Conservation (phyloP, 2,113 vertebrate species). For the Oenanthe oenanthe region DNA sequence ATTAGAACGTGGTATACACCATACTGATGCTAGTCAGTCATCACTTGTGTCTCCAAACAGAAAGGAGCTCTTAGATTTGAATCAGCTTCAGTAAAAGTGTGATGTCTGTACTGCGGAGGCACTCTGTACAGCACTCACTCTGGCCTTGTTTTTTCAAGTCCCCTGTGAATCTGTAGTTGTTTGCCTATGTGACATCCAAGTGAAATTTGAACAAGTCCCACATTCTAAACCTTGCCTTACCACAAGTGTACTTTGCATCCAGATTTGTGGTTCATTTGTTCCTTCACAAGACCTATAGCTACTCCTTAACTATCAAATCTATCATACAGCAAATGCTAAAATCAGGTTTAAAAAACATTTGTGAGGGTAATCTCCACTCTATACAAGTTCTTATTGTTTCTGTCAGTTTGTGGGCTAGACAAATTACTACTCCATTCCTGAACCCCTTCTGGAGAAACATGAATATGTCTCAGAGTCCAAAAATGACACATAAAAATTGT, state of each 20-base stretch:
- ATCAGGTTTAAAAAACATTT: background rate
- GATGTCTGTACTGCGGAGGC: background rate
- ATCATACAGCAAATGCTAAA: background rate
- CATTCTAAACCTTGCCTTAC: background rate
- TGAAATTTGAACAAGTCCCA: background rate
- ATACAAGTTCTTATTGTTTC: background rate
- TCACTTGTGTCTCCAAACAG: background rate
- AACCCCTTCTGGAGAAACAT: background rate
- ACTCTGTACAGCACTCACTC: background rate
- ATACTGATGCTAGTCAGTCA: background rate
- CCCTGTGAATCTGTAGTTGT: background rate
- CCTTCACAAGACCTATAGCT: background rate
- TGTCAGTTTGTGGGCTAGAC: background rate
- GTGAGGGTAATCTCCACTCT: background rate
- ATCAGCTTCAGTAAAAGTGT: background rate
- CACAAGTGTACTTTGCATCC: background rate
- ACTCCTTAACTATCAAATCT: background rate
- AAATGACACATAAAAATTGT: background rate
- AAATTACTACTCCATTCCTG: background rate
- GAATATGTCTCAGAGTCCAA: background rate
- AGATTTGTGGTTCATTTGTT: background rate
- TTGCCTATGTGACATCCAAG: background rate
- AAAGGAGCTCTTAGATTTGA: background rate
- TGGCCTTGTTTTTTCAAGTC: background rate
- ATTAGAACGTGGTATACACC: background rate